These are phyloP conservation scores for Sitta europaea DNA, from an alignment of 2,113 vertebrate species.

Conservation along the genomic window DNA sequence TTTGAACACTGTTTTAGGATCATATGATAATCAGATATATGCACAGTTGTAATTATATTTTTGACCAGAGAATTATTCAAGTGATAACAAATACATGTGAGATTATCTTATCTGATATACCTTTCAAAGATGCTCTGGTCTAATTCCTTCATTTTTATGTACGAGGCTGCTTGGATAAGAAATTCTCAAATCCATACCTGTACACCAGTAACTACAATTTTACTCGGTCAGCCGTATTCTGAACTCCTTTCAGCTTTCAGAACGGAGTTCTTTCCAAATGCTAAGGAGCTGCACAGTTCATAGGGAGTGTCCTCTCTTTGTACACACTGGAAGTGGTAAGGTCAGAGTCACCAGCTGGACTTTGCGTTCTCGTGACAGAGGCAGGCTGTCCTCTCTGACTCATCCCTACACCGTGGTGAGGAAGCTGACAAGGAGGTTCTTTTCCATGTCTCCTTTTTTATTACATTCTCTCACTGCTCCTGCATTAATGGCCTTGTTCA, in stretches of 20 bases:
- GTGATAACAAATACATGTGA: neutral
- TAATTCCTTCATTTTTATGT: neutral
- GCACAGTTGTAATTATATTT: rapidly evolving
- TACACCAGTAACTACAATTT: neutral
- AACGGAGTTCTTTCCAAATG: neutral
- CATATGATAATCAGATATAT: neutral
- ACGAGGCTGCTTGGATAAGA: neutral
- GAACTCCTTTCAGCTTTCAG: neutral
- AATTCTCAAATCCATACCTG: neutral
- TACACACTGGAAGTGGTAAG: neutral
- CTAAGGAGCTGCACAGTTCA: rapidly evolving
- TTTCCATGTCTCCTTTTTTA: neutral
- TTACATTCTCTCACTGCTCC: neutral
- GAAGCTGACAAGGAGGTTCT: neutral
- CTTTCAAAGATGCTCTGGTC: neutral
- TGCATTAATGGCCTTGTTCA: neutral
- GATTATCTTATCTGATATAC: neutral
- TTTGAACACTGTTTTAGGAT: neutral
- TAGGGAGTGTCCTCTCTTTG: neutral
- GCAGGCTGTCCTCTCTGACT: neutral
- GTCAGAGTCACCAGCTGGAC: neutral
- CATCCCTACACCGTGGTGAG: rapidly evolving
- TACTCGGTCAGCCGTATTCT: neutral
- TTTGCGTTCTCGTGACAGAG: neutral
- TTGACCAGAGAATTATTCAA: neutral